phyloP scores from a whole-genome alignment of 2,113 vertebrate species.

The Albula goreensis region DNA sequence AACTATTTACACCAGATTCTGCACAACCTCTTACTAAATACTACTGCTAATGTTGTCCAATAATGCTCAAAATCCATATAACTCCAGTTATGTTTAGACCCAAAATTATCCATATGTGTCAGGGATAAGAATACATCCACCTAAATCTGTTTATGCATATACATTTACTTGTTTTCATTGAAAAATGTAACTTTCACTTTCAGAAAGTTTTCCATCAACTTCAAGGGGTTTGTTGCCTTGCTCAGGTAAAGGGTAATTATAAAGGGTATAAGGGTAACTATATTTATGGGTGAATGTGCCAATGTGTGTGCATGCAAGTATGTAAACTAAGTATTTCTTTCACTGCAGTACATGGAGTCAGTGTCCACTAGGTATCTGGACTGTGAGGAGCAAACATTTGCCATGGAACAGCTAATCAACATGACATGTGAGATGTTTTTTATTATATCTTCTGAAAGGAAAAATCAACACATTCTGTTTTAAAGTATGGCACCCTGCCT shows the following conservation, averaged over 20 bases:
- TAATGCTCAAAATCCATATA: neutral
- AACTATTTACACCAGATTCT: neutral
- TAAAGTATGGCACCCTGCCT: neutral
- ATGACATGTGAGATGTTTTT: conserved; percentile 77
- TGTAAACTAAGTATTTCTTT: conserved; percentile 12
- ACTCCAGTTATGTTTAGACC: neutral
- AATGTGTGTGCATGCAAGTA: neutral
- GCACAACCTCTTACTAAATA: too few species aligned
- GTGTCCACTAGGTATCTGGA: conserved; percentile 68
- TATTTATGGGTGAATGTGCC: neutral
- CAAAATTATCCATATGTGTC: neutral
- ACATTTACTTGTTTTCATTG: neutral
- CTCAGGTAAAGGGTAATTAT: conserved; percentile 58
- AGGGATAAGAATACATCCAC: neutral
- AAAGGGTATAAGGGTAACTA: neutral
- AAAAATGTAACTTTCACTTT: conserved; percentile 24
- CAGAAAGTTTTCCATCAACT: conserved; percentile 70
- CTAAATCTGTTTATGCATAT: neutral
- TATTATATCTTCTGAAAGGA: neutral
- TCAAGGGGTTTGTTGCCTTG: conserved; percentile 61
- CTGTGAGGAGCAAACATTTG: conserved; percentile 67
- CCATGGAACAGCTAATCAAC: conserved; percentile 78
- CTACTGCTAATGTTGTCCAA: neutral
- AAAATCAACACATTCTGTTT: neutral
- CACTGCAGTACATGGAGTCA: conserved; percentile 74